Percentiles rank a stretch among this genome's conserved stretches.
phyloP scores from a whole-genome alignment of 2,888 invertebrate genomes.

The Ischnus inquisitorius region DNA sequence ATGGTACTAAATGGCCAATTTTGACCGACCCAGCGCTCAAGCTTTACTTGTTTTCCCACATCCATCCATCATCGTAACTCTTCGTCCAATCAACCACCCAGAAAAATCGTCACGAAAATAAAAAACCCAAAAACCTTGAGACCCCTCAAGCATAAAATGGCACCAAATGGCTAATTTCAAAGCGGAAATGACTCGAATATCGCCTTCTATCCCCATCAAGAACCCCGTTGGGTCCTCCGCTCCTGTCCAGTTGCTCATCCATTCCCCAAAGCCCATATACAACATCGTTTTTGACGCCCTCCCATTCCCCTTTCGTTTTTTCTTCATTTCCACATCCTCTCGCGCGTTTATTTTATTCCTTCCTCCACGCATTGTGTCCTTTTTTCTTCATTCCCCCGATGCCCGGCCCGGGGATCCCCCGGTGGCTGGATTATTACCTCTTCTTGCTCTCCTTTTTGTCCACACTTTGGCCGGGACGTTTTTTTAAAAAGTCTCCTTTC shows the following conservation, averaged over 20 bases:
- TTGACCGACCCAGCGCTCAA: too few relatives aligned
- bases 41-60: too few relatives aligned
- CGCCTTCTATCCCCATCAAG: conserved; percentile 14
- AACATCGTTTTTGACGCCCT: conserved; percentile 33
- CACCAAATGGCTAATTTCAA: conserved; percentile 33
- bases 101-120: background rate
- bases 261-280: conserved; percentile 1
- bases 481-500: too few relatives aligned
- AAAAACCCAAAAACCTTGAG: background rate
- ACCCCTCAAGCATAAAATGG: too few relatives aligned
- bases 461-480: background rate
- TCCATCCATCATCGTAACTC: too few relatives aligned
- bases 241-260: background rate
- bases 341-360: conserved; percentile 13
- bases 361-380: background rate
- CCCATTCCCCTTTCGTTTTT: conserved; percentile 37
- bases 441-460: conserved; percentile 53
- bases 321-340: background rate
- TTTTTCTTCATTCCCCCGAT: background rate
- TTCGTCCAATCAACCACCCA: background rate
- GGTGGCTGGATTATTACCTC: conserved; percentile 60
- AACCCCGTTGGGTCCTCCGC: background rate
- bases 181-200: conserved; percentile 50
- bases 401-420: conserved; percentile 25
- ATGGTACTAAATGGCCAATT: too few relatives aligned